Evolutionary conservation across 2,888 invertebrate species (phyloP), one percentile per base, ranked within the genome.

Genomic region (Polyploca ridens): DNA sequence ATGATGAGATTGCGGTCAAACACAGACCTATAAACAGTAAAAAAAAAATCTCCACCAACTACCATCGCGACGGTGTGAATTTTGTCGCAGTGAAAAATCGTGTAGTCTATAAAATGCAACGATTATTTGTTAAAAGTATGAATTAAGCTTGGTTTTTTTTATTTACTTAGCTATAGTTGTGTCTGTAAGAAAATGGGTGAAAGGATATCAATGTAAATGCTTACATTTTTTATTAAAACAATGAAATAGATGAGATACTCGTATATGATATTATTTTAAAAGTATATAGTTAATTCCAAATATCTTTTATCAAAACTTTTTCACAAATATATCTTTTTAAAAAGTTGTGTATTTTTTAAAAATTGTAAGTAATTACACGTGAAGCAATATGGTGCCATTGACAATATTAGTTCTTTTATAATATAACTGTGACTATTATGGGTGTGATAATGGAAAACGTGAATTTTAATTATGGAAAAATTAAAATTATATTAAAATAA

Each of bases 341-440:
- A 11, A n/a, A 1, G n/a, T 33, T 33, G 6, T 58, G 14, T n/a
- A 54, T 14, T 3, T 35, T 13, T 14, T 61, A 61, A 41, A 70
- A 76, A 70, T 73, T 76, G 71, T 76, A 76, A 78, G 78, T 77
- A 80, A 74, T 75, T 82, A 81, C 79, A 76, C 74, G 78, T 77
- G 71, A 70, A 77, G 75, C 69, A 65, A 68, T 74, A 87, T 87
- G 89, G 90, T 91, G 90, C 88, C 88, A 88, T 87, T 88, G 90
- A 90, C 91, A 91, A 90, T 90, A 90, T 90, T 88, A 88, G 79
- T 88, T 90, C 75, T 83, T 85, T 85, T 85, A 76, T 76, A 78
- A 76, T 67, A 70, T 67, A 70, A 72, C 72, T 79, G 76, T 78
- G 78, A 74, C 66, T 65, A 66, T 60, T 33, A 61, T 61, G 19